Conservation (phyloP, 2,888 invertebrate species). For the Strigamia transsilvanica region DNA sequence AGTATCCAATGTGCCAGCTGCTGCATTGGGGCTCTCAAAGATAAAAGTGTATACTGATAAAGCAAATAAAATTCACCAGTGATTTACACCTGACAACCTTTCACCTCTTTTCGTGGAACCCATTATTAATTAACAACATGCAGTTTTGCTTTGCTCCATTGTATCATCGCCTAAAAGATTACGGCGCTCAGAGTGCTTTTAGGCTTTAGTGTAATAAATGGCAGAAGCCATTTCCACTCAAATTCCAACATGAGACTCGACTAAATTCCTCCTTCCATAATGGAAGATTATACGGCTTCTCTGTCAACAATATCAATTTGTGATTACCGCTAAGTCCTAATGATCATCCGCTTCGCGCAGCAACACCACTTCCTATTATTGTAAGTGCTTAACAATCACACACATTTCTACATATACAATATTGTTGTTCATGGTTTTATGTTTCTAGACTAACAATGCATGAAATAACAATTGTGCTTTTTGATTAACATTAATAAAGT, state of each 20-base stretch:
- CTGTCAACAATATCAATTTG: conserved; percentile 49
- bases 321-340: not conserved
- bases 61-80: conserved; percentile 21
- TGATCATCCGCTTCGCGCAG: conserved; percentile 5
- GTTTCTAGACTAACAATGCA: no score
- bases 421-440: no score
- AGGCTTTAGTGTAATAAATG: conserved; percentile 21
- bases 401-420: no score
- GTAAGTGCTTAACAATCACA: not conserved
- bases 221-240: conserved; percentile 30
- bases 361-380: not conserved
- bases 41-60: conserved; percentile 37
- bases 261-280: not conserved
- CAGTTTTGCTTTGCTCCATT: conserved; percentile 19
- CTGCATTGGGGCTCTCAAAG: not conserved
- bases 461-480: no score
- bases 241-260: conserved; percentile 18
- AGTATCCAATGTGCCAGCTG: conserved; percentile 40
- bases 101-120: conserved; percentile 44
- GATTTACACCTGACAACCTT: conserved; percentile 49
- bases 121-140: conserved; percentile 38
- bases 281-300: conserved; percentile 35
- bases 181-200: conserved; percentile 13
- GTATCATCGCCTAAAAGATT: conserved; percentile 32
- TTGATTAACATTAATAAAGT: no score